Percentiles rank a stretch among this genome's conserved stretches.
phyloP scores from a whole-genome alignment of 2,888 invertebrate species.

The Acanthacorydalis orientalis region DNA sequence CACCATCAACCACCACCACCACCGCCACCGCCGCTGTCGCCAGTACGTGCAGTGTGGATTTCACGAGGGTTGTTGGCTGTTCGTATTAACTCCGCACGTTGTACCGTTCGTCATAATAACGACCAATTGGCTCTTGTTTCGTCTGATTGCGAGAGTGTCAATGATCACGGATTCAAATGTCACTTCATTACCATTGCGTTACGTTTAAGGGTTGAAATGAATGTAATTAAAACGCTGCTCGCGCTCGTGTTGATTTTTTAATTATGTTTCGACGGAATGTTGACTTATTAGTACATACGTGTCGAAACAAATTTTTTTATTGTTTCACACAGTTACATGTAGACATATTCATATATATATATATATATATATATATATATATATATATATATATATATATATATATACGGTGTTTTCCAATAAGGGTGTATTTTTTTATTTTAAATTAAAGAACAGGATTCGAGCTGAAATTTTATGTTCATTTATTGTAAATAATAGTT shows the following conservation, averaged over 20 bases:
- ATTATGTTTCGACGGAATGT: constrained; percentile 3
- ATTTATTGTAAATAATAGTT: too few relatives aligned
- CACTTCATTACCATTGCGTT: not conserved
- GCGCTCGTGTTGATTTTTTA: constrained; percentile 7
- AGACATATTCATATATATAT: too few relatives aligned
- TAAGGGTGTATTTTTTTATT: too few relatives aligned
- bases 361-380: too few relatives aligned
- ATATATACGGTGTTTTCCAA: too few relatives aligned
- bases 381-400: too few relatives aligned
- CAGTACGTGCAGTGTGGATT: not conserved
- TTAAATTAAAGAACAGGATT: too few relatives aligned
- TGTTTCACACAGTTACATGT: too few relatives aligned
- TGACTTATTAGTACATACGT: constrained; percentile 8
- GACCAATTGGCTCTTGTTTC: not conserved
- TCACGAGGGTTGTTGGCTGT: not conserved
- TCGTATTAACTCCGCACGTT: not conserved
- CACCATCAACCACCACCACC: not conserved
- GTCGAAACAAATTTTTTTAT: constrained; percentile 1
- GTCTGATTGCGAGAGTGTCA: not conserved
- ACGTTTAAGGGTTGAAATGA: constrained; percentile 12
- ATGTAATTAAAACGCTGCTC: constrained; percentile 8
- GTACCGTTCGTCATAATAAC: not conserved
- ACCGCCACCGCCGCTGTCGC: not conserved
- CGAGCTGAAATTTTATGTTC: too few relatives aligned
- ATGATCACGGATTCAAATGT: not conserved